Conservation (phyloP, 2,888 invertebrate species). For the Acholoe squamosa region DNA sequence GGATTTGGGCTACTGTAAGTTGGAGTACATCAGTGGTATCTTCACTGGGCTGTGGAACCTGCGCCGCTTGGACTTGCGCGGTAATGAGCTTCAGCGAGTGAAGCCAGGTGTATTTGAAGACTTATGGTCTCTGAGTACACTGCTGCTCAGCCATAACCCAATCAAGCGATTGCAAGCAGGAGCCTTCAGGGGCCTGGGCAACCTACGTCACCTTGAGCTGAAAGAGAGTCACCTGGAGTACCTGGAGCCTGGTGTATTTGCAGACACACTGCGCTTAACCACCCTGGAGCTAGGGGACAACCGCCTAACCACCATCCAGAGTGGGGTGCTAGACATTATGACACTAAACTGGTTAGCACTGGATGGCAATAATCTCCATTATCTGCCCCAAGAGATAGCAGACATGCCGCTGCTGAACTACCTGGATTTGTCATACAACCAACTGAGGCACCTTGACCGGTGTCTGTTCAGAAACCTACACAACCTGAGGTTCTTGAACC, state of each 20-base stretch:
- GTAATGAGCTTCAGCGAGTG: constrained; percentile 68
- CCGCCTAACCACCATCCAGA: constrained; percentile 62
- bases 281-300: constrained; percentile 69
- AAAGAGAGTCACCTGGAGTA: constrained; percentile 68
- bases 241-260: constrained; percentile 67
- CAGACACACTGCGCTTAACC: constrained; percentile 62
- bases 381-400: constrained; percentile 76
- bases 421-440: constrained; percentile 75
- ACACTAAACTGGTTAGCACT: constrained; percentile 67
- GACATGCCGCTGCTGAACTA: constrained; percentile 74
- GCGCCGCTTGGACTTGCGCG: constrained; percentile 69
- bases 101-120: constrained; percentile 68
- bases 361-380: constrained; percentile 69
- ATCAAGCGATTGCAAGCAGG: constrained; percentile 66
- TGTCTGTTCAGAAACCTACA: constrained; percentile 66
- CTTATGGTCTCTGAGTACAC: constrained; percentile 67
- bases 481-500: constrained; percentile 68
- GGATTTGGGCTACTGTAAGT: constrained; percentile 70
- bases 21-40: constrained; percentile 66
- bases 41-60: constrained; percentile 71
- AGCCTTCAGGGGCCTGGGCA: constrained; percentile 67
- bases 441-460: constrained; percentile 65
- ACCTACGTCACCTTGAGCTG: constrained; percentile 67
- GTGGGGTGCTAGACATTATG: constrained; percentile 68
- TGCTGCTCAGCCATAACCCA: constrained; percentile 69